These are phyloP conservation scores for Myiozetetes cayanensis DNA, from an alignment of 2,113 vertebrate species.

Conservation along the genomic window DNA sequence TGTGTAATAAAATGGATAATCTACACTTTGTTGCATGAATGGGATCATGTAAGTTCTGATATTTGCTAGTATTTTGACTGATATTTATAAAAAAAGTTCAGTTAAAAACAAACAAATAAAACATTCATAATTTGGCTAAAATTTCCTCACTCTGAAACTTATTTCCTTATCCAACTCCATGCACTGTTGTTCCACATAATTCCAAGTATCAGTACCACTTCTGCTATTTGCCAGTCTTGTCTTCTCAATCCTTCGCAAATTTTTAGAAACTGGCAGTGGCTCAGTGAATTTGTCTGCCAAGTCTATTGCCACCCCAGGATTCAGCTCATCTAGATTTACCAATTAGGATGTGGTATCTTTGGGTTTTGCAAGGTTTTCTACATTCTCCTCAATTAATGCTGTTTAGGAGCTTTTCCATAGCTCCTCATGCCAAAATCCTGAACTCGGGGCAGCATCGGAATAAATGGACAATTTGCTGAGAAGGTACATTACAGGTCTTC, in stretches of 20 bases:
- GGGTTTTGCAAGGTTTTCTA: constrained; percentile 15
- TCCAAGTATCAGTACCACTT: neutral
- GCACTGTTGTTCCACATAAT: neutral
- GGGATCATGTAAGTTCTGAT: neutral
- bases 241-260: neutral
- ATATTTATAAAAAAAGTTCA: neutral
- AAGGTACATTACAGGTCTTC: neutral
- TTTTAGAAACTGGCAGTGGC: constrained; percentile 16
- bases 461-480: constrained; percentile 34
- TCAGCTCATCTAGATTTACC: neutral
- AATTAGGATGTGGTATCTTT: neutral
- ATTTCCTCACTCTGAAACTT: neutral
- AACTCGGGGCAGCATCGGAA: neutral
- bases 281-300: constrained; percentile 20
- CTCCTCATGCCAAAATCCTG: constrained; percentile 11
- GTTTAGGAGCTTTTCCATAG: neutral
- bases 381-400: neutral
- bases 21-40: neutral
- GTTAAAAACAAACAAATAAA: neutral
- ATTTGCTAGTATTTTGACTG: neutral
- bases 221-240: neutral
- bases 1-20: neutral
- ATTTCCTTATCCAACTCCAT: neutral
- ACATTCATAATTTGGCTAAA: neutral
- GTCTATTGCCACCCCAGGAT: neutral